A percentile compares a stretch with the other conserved stretches of the same genome.
These are phyloP conservation scores for Sebastes oblongus DNA, from an alignment of 2,797 vertebrate genomes.

Conservation along the genomic window DNA sequence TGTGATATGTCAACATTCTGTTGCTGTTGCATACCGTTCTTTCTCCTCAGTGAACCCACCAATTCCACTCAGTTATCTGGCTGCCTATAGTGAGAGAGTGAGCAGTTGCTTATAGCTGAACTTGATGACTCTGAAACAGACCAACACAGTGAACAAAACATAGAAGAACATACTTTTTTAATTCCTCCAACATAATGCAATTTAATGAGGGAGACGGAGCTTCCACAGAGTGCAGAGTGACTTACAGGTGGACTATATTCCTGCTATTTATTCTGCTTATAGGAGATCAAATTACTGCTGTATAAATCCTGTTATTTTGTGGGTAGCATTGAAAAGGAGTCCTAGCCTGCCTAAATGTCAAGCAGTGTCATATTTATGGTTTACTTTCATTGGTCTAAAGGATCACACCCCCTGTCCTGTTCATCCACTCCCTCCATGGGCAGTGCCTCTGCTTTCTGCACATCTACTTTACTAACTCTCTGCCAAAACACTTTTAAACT, in stretches of 20 bases:
- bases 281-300: background rate
- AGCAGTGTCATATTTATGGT: background rate
- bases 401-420: slow-evolving; percentile 43
- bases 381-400: slow-evolving; percentile 42
- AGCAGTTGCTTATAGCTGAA: background rate
- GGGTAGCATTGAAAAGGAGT: background rate
- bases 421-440: background rate
- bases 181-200: background rate
- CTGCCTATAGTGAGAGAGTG: background rate
- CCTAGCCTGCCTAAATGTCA: slow-evolving; percentile 24
- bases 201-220: background rate
- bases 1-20: background rate
- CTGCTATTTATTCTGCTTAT: background rate
- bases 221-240: background rate
- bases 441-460: background rate
- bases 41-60: background rate
- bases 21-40: background rate
- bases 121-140: background rate
- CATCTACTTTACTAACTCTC: background rate
- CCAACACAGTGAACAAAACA: background rate
- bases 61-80: background rate
- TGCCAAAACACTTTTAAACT: background rate
- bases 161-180: background rate
- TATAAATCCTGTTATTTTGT: background rate
- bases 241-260: background rate